phyloP scores from a whole-genome alignment of 2,888 invertebrate genomes.

The Brachyptera risi region DNA sequence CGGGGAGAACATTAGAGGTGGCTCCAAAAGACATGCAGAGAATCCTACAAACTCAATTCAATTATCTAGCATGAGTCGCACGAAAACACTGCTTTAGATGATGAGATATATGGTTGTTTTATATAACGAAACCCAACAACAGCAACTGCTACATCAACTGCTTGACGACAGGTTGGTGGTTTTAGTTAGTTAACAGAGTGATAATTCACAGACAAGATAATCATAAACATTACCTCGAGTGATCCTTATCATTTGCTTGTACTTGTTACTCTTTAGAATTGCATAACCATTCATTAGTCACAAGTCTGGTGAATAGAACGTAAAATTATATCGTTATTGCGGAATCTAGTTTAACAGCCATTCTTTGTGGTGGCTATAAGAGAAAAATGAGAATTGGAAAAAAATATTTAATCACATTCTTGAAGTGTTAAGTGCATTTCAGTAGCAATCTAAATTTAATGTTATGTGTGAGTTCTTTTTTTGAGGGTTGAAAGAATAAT shows the following conservation, averaged over 20 bases:
- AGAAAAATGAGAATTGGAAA: no score
- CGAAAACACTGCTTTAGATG: background rate
- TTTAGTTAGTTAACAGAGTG: conserved; percentile 15
- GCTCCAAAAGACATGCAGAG: background rate
- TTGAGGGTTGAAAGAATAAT: no score
- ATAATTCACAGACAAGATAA: conserved; percentile 21
- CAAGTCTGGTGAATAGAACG: conserved; percentile 1
- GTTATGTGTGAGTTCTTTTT: no score
- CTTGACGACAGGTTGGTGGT: conserved; percentile 10
- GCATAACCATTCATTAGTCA: conserved; percentile 15
- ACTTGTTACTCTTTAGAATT: conserved; percentile 21
- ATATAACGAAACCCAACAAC: conserved; percentile 13
- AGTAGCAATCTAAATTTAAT: no score
- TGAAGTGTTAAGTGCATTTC: no score
- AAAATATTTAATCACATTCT: no score
- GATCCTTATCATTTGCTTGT: conserved; percentile 21
- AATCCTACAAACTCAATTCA: conserved; percentile 18
- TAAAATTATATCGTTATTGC: conserved; percentile 7
- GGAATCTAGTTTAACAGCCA: conserved; percentile 15
- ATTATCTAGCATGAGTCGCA: conserved; percentile 18
- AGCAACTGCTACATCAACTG: conserved; percentile 8
- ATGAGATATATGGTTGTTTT: conserved; percentile 9
- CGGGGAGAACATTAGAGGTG: conserved; percentile 9
- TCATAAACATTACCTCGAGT: conserved; percentile 19
- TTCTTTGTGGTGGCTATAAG: no score